Evolutionary conservation across 35 echinoderm and acorn worm genomes (phyloP).

Genomic region (Ophioderma brevispina): DNA sequence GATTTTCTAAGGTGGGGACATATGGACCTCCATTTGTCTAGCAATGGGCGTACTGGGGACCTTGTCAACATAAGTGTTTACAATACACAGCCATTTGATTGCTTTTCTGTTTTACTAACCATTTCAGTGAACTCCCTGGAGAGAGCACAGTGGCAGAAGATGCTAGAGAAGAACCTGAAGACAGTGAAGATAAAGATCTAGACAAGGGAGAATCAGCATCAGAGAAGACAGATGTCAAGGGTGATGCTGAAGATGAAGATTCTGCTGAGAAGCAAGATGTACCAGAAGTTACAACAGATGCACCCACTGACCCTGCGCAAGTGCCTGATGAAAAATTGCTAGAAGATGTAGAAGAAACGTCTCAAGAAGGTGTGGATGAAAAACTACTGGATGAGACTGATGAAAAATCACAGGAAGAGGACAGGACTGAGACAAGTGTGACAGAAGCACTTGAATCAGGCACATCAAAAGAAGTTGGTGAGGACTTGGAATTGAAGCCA

Average conservation of each 20-base stretch:
- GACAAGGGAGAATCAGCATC: too few species aligned
- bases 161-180: background rate
- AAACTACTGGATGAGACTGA: background rate
- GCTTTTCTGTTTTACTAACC: too few species aligned
- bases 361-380: background rate
- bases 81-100: background rate
- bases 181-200: background rate
- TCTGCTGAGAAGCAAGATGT: background rate
- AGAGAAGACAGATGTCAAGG: background rate
- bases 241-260: background rate
- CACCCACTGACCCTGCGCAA: background rate
- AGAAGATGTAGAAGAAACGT: background rate
- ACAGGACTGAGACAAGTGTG: background rate
- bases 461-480: background rate
- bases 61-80: background rate
- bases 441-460: background rate
- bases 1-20: too few species aligned
- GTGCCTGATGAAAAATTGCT: background rate
- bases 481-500: too few species aligned
- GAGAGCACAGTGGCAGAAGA: background rate
- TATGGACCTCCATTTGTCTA: too few species aligned
- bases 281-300: background rate
- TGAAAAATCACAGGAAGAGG: background rate
- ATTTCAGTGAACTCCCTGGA: too few species aligned
- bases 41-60: background rate